phyloP scores from a whole-genome alignment of 2,888 invertebrate species.

The Standfussiana lucernea region DNA sequence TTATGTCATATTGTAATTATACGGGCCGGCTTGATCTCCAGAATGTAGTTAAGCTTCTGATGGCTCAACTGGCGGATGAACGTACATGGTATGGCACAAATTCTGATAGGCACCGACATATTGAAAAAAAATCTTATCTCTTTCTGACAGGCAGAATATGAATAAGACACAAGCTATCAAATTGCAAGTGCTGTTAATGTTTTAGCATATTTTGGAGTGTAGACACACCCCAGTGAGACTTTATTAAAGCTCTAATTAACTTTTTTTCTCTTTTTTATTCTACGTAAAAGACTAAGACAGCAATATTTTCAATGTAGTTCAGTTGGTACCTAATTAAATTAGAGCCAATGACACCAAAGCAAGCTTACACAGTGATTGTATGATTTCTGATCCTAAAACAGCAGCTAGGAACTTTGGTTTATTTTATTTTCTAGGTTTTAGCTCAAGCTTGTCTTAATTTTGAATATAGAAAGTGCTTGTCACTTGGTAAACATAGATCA shows the following conservation, averaged over 20 bases:
- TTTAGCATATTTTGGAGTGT: background rate
- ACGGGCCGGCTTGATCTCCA: slow-evolving; percentile 59
- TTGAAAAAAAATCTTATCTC: background rate
- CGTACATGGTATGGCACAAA: slow-evolving; percentile 19
- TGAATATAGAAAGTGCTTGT: slow-evolving; percentile 53
- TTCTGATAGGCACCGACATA: background rate
- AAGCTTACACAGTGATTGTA: slow-evolving; percentile 48
- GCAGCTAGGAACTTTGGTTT: slow-evolving; percentile 15
- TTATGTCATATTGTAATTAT: slow-evolving; percentile 20
- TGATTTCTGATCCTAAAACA: slow-evolving; percentile 38
- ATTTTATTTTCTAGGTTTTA: background rate
- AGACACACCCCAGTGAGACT: background rate
- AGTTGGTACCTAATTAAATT: slow-evolving; percentile 7
- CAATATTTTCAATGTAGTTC: background rate
- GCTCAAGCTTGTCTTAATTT: slow-evolving; percentile 41
- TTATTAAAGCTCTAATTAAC: background rate
- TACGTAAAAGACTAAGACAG: background rate
- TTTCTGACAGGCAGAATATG: background rate
- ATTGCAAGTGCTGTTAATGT: background rate
- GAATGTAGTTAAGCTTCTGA: slow-evolving; percentile 38
- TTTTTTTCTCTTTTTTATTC: background rate
- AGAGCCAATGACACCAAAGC: slow-evolving; percentile 31
- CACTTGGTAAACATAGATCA: slow-evolving; percentile 28
- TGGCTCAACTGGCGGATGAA: slow-evolving; percentile 29
- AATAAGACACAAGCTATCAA: slow-evolving; percentile 4